A percentile compares a stretch with the other conserved stretches of the same genome.
Conservation (phyloP, 1,140 invertebrate species). For the Lineus longissimus region DNA sequence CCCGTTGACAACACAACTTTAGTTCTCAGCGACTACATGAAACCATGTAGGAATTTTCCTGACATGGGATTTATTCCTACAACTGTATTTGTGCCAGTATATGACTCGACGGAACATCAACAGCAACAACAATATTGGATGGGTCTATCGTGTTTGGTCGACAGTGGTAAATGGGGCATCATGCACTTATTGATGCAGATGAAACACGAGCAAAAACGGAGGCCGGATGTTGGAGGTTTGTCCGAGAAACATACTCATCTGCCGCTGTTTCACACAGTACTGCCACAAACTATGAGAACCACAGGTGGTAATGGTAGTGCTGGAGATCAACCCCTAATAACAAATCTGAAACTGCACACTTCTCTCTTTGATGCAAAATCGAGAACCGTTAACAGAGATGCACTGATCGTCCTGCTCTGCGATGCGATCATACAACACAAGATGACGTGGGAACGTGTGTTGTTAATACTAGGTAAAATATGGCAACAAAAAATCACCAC, state of each 20-base stretch:
- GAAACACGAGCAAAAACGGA: too few species aligned
- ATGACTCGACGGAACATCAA: neutral
- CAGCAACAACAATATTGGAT: conserved; percentile 3
- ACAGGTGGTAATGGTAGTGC: too few species aligned
- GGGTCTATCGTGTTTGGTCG: neutral
- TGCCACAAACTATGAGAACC: neutral
- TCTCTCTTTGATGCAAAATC: neutral
- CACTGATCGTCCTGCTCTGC: neutral
- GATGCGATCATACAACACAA: conserved; percentile 1
- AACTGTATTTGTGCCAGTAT: neutral
- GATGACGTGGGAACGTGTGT: neutral
- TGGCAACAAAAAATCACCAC: conserved; percentile 1
- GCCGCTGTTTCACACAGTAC: neutral
- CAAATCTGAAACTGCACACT: neutral
- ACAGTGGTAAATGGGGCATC: too few species aligned
- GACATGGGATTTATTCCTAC: neutral
- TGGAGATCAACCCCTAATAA: neutral
- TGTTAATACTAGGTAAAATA: neutral
- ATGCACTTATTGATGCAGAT: too few species aligned
- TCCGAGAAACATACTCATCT: too few species aligned
- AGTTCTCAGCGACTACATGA: neutral
- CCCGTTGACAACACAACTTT: neutral
- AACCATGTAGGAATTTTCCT: neutral
- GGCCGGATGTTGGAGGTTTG: too few species aligned
- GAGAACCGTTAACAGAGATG: neutral